Base-by-base conservation (phyloP, 2,113 vertebrate species). In the Silurus glanis region DNA sequence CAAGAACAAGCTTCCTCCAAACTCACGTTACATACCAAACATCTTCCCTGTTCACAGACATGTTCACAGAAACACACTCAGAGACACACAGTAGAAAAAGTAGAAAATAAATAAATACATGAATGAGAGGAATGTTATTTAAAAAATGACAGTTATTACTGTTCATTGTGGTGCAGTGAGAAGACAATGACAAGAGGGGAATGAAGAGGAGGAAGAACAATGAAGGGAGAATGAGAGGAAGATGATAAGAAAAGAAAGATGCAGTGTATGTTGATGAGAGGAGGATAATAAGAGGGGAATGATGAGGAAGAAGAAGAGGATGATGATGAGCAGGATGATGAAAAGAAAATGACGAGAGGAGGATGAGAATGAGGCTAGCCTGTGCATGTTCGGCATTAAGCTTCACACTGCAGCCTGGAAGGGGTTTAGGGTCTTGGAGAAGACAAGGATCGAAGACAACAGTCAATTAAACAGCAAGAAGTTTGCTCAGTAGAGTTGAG, bases 71-170 rank as follows among this genome's bases (percentile, higher is more conserved):
- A 80, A 71, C 37, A 80, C 64, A 78, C 84, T 85, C 87, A 58
- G 25, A 61, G 45, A 83, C 25, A 82, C 84, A 58, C 62, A 71
- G 55, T 58, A 80, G 89, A 69, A 82, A 62, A 64, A 28, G 75
- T 83, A 62, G 61, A 78, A 23, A 85, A 84, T 14, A 25, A 88
- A 89, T 47, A 83, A 81, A 88, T 78, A 49, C 12, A 81, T 86
- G 78, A 86, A 81, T 81, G 61, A 69, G 64, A 86, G 85, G 56
- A 71, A 72, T 76, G 72, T 86, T 51, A 79, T 82, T 83, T 71
- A 45, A n/a, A 89, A 72, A 67, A 89, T 86, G 83, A 37, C 86
- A 21, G n/a, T 37, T 78, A 55, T 85, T 78, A 64, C n/a, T 85
- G 74, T 61, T 28, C 81, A 66, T 55, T 9, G 25, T 58, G 76